phyloP scores from a whole-genome alignment of 1,140 invertebrate genomes.

The Drosophila cardini region DNA sequence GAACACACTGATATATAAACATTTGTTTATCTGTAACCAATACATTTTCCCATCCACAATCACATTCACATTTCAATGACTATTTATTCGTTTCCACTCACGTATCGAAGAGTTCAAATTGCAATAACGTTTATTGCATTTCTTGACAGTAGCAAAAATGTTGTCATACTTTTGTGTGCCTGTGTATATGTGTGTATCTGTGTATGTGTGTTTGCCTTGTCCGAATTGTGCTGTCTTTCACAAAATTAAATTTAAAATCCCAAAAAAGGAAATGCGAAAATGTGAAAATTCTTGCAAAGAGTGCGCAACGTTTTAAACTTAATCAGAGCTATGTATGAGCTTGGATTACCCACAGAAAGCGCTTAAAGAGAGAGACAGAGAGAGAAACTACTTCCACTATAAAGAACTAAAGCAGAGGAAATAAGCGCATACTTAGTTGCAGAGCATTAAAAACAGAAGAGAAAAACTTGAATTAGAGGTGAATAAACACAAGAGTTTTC shows the following conservation, averaged over 20 bases:
- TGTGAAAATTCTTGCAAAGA: slow-evolving; percentile 30
- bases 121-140: slow-evolving; percentile 79
- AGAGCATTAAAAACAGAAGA: no score
- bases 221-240: no score
- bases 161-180: slow-evolving; percentile 32
- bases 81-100: slow-evolving; percentile 16
- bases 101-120: slow-evolving; percentile 39
- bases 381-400: no score
- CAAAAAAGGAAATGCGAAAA: slow-evolving; percentile 22
- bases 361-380: not conserved
- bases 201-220: no score
- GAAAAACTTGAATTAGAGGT: no score
- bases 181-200: slow-evolving; percentile 5
- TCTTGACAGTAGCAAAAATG: slow-evolving; percentile 56
- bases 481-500: no score
- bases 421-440: no score
- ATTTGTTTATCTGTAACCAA: slow-evolving; percentile 38
- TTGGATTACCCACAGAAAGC: slow-evolving; percentile 46
- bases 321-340: slow-evolving; percentile 55
- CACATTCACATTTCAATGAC: slow-evolving; percentile 12
- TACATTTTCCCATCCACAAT: slow-evolving; percentile 11
- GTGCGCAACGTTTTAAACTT: slow-evolving; percentile 56
- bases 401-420: no score
- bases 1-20: no score
- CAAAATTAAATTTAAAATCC: slow-evolving; percentile 16